A percentile compares a stretch with the other conserved stretches of the same genome.
Conservation (phyloP, 2,888 invertebrate genomes). For the Dilophus febrilis region DNA sequence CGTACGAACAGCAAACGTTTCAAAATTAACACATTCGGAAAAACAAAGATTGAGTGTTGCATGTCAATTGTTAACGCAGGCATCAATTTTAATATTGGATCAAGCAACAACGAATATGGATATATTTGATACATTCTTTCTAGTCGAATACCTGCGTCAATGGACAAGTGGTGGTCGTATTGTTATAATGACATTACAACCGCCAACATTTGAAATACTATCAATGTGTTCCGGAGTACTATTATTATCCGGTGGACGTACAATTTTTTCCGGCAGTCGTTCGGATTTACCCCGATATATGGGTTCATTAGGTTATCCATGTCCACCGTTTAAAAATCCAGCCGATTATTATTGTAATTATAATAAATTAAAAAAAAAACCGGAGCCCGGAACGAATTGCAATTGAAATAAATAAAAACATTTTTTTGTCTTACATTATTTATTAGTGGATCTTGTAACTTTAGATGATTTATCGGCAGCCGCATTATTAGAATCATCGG, state of each 20-base stretch:
- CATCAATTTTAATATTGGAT: slow-evolving; percentile 72
- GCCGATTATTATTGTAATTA: slow-evolving; percentile 90
- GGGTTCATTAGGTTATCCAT: slow-evolving; percentile 76
- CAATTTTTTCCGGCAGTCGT: slow-evolving; percentile 80
- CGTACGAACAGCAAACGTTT: slow-evolving; percentile 72
- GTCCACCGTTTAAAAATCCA: slow-evolving; percentile 91
- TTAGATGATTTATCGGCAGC: slow-evolving; percentile 85
- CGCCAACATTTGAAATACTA: slow-evolving; percentile 88
- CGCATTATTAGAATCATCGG: slow-evolving; percentile 86
- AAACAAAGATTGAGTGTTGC: slow-evolving; percentile 74
- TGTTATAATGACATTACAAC: slow-evolving; percentile 80
- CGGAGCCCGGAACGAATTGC: no score
- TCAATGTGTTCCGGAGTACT: slow-evolving; percentile 63
- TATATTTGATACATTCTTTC: slow-evolving; percentile 89
- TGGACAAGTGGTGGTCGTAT: slow-evolving; percentile 62
- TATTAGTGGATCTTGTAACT: slow-evolving; percentile 80
- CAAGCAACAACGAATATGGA: slow-evolving; percentile 55
- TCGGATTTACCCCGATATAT: slow-evolving; percentile 87
- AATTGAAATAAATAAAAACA: no score
- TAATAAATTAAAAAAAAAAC: no score
- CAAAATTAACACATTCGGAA: slow-evolving; percentile 74
- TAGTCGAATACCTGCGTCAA: slow-evolving; percentile 83
- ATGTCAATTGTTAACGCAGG: slow-evolving; percentile 70
- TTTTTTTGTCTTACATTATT: no score
- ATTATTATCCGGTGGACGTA: slow-evolving; percentile 73